Conservation (phyloP, 2,113 vertebrate species). For the Trematomus loennbergii region DNA sequence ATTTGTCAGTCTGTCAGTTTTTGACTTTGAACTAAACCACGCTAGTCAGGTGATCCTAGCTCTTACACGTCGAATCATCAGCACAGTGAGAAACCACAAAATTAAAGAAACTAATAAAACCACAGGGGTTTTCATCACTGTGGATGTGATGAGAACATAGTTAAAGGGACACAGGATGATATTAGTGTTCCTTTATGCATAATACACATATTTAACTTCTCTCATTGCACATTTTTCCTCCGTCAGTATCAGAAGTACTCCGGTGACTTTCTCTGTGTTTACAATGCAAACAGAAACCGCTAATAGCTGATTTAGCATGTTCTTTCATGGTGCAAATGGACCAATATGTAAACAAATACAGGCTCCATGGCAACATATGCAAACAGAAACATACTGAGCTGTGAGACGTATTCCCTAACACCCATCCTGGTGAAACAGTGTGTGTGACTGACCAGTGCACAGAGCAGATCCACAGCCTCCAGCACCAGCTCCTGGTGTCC, state of each 20-base stretch:
- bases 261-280: no score
- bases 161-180: no score
- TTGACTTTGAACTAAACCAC: not conserved
- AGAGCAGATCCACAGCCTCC: constrained; percentile 96
- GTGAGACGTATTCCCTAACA: not conserved
- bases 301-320: no score
- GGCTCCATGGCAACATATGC: not conserved
- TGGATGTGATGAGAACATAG: not conserved
- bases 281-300: not conserved
- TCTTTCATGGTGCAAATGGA: no score
- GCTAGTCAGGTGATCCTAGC: not conserved
- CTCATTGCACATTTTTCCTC: no score
- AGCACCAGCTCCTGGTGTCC: constrained; percentile 96
- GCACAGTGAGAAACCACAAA: not conserved
- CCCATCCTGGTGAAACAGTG: not conserved
- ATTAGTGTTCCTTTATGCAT: no score
- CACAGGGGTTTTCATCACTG: not conserved
- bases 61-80: not conserved
- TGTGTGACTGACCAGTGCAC: constrained; percentile 83
- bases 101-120: not conserved
- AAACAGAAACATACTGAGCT: not conserved
- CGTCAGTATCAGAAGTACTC: not conserved
- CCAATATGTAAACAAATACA: no score
- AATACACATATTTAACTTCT: no score
- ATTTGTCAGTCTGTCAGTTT: not conserved